Evolutionary conservation across 2,888 invertebrate species (phyloP), one percentile per base, ranked within the genome.

Genomic region (Ophion ellenae): DNA sequence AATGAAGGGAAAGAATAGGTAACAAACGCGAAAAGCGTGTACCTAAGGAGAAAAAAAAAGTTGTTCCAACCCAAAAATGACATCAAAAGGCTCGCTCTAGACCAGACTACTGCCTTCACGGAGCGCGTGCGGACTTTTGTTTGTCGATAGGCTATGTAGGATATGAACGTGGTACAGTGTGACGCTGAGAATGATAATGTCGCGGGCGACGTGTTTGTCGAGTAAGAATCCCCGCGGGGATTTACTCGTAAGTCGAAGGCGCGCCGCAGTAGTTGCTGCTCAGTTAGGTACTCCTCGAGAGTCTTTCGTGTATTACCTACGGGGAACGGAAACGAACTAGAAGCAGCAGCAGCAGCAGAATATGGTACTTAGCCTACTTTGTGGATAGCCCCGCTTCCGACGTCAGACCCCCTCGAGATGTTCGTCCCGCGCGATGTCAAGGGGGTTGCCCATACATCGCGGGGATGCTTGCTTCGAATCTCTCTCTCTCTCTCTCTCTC

Each of bases 321-420:
- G 69, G 75, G 63, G 70, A 70, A 82, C 75, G 59, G 70, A 80
- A 84, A 84, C 70, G 70, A 84, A 84, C 80, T 57, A 71, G 71
- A 80, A 73, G 74, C 40, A 64, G 83, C 64, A 80, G 83, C 64
- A 80, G 76, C 84, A 81, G 84, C 76, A 77, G 83, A 82, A 78
- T 82, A 79, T 86, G 86, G 88, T 89, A 90, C 91, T 91, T 91
- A 90, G 90, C 91, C 90, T 88, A 90, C 88, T 90, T 91, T 82
- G 87, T 90, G 87, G 88, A 90, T 89, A 89, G 89, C 86, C 88
- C 90, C 14, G 47, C 89, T 87, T 89, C 70, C 73, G 63, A 45
- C 78, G 83, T 84, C 86, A 84, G 83, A 84, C 74, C 83, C 69
- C 83, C 83, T 86, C 75, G 81, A 86, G 86, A 84, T 83, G 78